Base-by-base conservation (phyloP, 2,797 vertebrate genomes). In the Delichon dasypus region DNA sequence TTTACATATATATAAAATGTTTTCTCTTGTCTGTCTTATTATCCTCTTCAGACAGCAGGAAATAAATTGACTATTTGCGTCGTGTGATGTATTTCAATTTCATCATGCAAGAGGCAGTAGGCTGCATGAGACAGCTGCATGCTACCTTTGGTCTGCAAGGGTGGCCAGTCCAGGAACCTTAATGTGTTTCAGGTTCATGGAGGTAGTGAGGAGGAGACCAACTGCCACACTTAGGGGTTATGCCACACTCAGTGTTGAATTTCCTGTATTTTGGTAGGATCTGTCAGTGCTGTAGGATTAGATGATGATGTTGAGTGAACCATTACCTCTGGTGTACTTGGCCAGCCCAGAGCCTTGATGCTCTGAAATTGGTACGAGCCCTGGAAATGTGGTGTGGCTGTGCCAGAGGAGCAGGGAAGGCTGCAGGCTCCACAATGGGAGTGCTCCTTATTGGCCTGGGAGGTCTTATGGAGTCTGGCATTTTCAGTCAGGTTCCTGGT, bases 231-330 rank as follows among this genome's bases (percentile, higher is more conserved):
- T 0, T 38, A 5, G 21, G 21, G 7, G 26, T 57, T 53, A 9
- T 20, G 17, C 10, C 20, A 4, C 0, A 0, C n/a, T 65, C 22
- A 20, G 32, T 11, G 11, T 21, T 47, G 1, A 14, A 6, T 53
- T 70, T 68, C 36, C 42, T 42, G 4, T 45, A 1, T 30, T n/a
- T 50, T 32, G 25, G 12, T 29, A 45, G 38, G 19, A 32, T 55
- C 21, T 48, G 1, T 50, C 26, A 4, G 32, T 83, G 54, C 44
- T 42, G 29, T 80, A 42, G 44, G 12, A 3, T 36, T 20, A 15
- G n/a, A 15, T 26, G 48, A 15, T 42, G 53, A 26, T 19, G 1
- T 0, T 7, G 45, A 65, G 18, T 44, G 40, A 74, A 19, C 40
- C 7, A 0, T 75, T 64, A 13, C 6, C 22, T 82, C 30, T 57